Percentiles rank a stretch among this genome's conserved stretches.
phyloP scores from a whole-genome alignment of 2,113 vertebrate genomes.

The Cygnus buccinator region DNA sequence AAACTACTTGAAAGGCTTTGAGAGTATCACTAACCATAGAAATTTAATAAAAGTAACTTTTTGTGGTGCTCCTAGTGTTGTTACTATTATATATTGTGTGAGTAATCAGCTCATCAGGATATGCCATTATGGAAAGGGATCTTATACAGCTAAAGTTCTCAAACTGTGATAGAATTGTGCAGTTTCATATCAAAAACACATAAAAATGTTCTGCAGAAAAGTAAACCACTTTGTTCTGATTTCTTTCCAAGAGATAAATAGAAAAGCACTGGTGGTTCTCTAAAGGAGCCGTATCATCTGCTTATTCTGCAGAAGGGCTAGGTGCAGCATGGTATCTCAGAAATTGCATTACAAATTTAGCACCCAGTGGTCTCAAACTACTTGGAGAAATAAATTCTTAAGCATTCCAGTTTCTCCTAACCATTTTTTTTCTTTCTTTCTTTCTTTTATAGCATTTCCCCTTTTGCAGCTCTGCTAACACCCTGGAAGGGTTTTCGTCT shows the following conservation, averaged over 20 bases:
- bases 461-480: rapidly evolving
- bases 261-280: background rate
- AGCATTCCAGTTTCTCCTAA: background rate
- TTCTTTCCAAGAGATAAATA: background rate
- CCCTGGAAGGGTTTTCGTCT: background rate
- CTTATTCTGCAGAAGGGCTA: background rate
- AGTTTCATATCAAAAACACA: background rate
- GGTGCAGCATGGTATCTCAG: background rate
- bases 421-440: too few species aligned
- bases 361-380: background rate
- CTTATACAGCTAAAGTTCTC: background rate
- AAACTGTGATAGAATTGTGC: background rate
- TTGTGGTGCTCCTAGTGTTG: background rate
- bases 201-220: background rate
- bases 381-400: background rate
- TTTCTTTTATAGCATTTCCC: background rate
- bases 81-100: background rate
- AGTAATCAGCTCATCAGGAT: background rate
- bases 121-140: background rate
- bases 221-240: background rate
- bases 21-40: background rate
- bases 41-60: background rate
- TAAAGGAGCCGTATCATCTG: background rate
- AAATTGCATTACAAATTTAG: background rate
- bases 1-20: slow-evolving; percentile 6